These are phyloP conservation scores for Chloropsis cyanopogon DNA, from an alignment of 2,113 vertebrate species.

Conservation along the genomic window DNA sequence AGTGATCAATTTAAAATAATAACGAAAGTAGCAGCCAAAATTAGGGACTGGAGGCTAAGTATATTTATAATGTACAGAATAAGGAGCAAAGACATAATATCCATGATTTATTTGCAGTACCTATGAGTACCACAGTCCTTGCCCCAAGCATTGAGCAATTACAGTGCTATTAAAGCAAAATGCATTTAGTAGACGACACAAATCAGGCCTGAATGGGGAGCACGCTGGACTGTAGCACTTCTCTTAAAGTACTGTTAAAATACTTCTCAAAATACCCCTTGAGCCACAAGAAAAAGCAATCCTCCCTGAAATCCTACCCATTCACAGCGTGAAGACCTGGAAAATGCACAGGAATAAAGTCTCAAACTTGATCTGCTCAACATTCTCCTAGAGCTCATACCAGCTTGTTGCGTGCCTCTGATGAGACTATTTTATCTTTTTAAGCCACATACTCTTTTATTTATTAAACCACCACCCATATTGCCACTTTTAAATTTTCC, in stretches of 20 bases:
- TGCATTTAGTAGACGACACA: not conserved
- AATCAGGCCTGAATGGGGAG: not conserved
- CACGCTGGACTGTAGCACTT: not conserved
- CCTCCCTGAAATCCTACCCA: no score
- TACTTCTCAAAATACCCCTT: not conserved
- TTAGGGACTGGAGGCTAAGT: not conserved
- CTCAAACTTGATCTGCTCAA: not conserved
- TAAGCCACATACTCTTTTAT: not conserved
- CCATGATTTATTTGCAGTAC: conserved; percentile 9
- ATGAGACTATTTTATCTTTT: not conserved
- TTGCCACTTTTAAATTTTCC: not conserved
- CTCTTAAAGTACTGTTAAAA: not conserved
- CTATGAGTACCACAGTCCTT: not conserved
- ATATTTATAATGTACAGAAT: not conserved
- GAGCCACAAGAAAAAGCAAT: not conserved
- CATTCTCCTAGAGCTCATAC: not conserved
- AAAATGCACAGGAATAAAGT: not conserved
- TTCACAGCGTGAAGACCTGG: not conserved
- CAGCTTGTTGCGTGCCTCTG: not conserved
- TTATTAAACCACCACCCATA: not conserved
- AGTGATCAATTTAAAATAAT: not conserved
- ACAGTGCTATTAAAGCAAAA: not conserved
- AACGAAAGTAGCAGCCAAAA: not conserved
- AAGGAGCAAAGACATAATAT: not conserved
- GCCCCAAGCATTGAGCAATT: not conserved